Base-by-base conservation (phyloP, 2,888 invertebrate species). In the Euzophera pinguis region DNA sequence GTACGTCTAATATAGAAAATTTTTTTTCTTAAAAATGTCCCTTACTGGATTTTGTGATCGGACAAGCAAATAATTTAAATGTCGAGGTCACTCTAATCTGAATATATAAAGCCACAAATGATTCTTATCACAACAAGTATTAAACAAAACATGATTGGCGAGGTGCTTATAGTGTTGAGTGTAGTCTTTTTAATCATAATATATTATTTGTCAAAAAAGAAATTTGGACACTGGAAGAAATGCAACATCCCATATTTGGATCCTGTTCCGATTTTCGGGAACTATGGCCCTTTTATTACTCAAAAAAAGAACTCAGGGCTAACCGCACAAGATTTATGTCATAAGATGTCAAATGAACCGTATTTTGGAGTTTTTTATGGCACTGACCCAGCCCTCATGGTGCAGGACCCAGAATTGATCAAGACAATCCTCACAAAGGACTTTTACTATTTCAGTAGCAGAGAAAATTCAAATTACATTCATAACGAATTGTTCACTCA, bases 361-460 rank as follows among this genome's bases (percentile, higher is more conserved):
- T 37, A 16, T 34, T 5, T 48, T 41, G 41, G 41, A 9, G 22
- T 22, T 5, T 41, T 22, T 8, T 41, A n/a, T 4, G 41, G 41
- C 17, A 41, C 41, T 5, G 41, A 41, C n/a, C 41, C 41, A 5
- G 6, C 22, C 22, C n/a, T 41, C 5, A 41, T 41, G n/a, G 22
- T 41, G 9, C 41, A 41, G 17, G 41, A 41, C 22, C 41, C 41
- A 12, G 41, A 41, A 5, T 50, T 81, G 4, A 53, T 82, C 6
- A 81, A 76, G 49, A 54, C 67, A 1, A 57, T 81, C 1, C 52
- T 73, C 3, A 69, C 74, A 0, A 77, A 77, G 50, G 78, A 82
- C 39, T 79, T 77, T 52, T 73, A 76, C 53, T 78, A 73, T 52
- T 76, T 79, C 53, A 72, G 62, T 50, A 68, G 76, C 6, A 65